Evolutionary conservation across 2,113 vertebrate genomes (phyloP).

Genomic region (Salvator merianae): DNA sequence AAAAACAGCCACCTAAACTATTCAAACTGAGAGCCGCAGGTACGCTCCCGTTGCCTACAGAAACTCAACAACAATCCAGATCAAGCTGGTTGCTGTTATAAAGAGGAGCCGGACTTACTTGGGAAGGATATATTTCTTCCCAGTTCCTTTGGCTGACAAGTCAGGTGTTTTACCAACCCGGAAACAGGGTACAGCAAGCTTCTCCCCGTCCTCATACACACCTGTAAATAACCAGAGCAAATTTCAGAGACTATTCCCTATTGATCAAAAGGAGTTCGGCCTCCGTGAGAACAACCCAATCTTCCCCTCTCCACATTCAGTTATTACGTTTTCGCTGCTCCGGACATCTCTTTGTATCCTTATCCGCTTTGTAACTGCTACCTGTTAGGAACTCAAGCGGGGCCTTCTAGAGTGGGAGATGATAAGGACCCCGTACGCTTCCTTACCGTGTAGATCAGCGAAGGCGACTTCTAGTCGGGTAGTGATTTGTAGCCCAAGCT

Average conservation of each 20-base stretch:
- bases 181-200: constrained; percentile 83
- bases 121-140: constrained; percentile 70
- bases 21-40: neutral
- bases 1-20: neutral
- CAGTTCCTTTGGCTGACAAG: constrained; percentile 51
- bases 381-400: neutral
- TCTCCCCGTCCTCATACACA: constrained; percentile 83
- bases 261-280: too few species aligned
- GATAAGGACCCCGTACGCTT: neutral
- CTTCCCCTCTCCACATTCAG: too few species aligned
- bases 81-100: neutral
- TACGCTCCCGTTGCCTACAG: neutral
- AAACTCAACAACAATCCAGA: neutral
- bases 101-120: constrained; percentile 69
- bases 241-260: too few species aligned
- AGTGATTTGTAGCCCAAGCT: constrained; percentile 74
- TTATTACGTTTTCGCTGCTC: too few species aligned
- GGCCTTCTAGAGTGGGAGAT: too few species aligned
- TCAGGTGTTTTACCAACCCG: constrained; percentile 81
- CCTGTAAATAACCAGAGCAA: constrained; percentile 64
- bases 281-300: too few species aligned
- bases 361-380: too few species aligned
- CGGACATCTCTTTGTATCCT: too few species aligned
- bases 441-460: constrained; percentile 85
- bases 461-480: constrained; percentile 83